A percentile compares a stretch with the other conserved stretches of the same genome.
Evolutionary conservation across 1,140 invertebrate genomes (phyloP).

Genomic region (Mya arenaria): DNA sequence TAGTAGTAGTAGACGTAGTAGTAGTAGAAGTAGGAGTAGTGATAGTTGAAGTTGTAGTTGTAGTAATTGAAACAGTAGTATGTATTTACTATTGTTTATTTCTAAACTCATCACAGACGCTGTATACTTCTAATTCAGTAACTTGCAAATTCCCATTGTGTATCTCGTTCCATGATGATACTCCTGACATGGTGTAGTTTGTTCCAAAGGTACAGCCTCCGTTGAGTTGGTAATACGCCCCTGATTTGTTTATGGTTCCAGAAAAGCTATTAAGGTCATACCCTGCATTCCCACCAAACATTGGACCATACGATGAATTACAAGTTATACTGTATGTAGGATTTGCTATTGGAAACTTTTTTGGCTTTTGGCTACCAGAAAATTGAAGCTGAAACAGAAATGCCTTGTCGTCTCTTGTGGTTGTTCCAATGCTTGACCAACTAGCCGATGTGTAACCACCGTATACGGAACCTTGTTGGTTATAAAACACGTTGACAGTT

Average conservation of each 20-base stretch:
- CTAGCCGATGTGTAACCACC: not conserved
- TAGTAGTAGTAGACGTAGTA: no score
- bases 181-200: not conserved
- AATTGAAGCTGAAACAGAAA: conserved; percentile 57
- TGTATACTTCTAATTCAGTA: not conserved
- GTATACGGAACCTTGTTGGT: not conserved
- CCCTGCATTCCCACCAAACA: conserved; percentile 46
- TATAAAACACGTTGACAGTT: not conserved
- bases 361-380: not conserved
- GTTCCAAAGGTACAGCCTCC: not conserved
- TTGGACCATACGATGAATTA: conserved; percentile 28
- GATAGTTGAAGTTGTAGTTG: no score
- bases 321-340: conserved; percentile 7
- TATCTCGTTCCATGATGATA: not conserved
- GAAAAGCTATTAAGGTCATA: conserved; percentile 16
- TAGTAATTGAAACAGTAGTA: no score
- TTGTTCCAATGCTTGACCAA: not conserved
- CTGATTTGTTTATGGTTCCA: not conserved
- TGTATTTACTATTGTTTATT: no score
- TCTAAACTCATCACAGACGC: no score
- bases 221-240: conserved; percentile 9
- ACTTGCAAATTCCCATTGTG: not conserved
- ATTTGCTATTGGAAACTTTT: not conserved
- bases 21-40: no score
- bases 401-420: not conserved